Conservation (phyloP, 2,888 invertebrate species). For the Dusona sp. region DNA sequence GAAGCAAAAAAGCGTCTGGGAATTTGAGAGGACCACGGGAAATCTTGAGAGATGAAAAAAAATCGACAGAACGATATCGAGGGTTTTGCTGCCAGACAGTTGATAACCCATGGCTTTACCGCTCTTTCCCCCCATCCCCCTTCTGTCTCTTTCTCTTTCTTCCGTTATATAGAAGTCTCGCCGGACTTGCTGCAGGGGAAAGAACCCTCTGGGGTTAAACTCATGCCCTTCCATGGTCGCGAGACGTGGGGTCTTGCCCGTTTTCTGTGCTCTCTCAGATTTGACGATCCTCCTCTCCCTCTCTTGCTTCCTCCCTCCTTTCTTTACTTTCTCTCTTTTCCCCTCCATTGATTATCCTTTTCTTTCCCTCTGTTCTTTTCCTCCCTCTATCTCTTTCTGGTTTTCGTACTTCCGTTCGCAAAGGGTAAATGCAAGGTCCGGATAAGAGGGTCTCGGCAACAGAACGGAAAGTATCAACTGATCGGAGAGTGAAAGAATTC, state of each 20-base stretch:
- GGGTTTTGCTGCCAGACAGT: conserved; percentile 68
- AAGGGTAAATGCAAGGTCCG: conserved; percentile 46
- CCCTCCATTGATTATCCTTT: neutral
- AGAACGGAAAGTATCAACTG: conserved; percentile 41
- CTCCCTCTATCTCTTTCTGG: conserved; percentile 42
- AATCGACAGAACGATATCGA: conserved; percentile 44
- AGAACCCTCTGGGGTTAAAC: conserved; percentile 51
- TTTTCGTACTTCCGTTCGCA: conserved; percentile 48
- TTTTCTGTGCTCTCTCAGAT: conserved; percentile 8
- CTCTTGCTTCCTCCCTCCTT: conserved; percentile 32
- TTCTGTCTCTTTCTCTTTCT: neutral
- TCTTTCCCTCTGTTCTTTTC: conserved; percentile 1
- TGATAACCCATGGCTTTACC: conserved; percentile 66
- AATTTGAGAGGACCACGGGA: neutral
- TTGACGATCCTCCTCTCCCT: conserved; percentile 17
- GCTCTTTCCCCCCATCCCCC: neutral
- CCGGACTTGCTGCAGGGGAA: conserved; percentile 66
- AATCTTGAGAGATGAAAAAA: conserved; percentile 34
- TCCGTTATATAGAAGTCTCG: conserved; percentile 62
- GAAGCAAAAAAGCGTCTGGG: conserved; percentile 20
- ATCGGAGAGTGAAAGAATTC: conserved; percentile 19
- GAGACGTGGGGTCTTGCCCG: conserved; percentile 12
- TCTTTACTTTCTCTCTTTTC: conserved; percentile 41
- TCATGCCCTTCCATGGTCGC: conserved; percentile 8
- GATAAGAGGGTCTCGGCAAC: conserved; percentile 35